These are phyloP conservation scores for Gasterosteus nipponicus DNA, from an alignment of 2,113 vertebrate genomes.

Conservation along the genomic window DNA sequence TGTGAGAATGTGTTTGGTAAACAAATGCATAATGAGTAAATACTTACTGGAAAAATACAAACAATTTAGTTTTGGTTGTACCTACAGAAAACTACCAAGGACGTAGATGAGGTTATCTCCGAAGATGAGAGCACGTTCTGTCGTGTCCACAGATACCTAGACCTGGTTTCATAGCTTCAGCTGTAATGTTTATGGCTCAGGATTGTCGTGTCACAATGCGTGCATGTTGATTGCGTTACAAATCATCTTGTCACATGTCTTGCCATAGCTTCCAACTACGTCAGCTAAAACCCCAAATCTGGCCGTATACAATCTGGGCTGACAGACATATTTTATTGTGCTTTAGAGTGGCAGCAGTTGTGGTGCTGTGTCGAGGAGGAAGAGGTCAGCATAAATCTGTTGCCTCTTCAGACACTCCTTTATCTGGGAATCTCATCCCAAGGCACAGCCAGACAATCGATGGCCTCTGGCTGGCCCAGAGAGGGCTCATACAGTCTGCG, in stretches of 20 bases:
- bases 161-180: not conserved
- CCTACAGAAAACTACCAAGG: not conserved
- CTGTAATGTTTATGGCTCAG: not conserved
- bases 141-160: not conserved
- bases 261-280: not conserved
- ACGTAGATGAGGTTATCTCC: not conserved
- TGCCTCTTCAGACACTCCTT: conserved; percentile 27
- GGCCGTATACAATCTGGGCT: not conserved
- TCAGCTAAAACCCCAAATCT: conserved; percentile 14
- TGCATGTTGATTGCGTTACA: not conserved
- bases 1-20: no score
- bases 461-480: conserved; percentile 26
- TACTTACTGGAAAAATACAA: not conserved
- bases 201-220: not conserved
- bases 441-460: conserved; percentile 36
- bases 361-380: conserved; percentile 5
- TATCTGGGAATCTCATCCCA: conserved; percentile 46
- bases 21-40: not conserved
- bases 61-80: not conserved
- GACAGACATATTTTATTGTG: conserved; percentile 35
- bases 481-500: conserved; percentile 7
- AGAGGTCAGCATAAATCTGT: conserved; percentile 44
- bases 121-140: no score
- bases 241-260: not conserved
- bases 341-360: conserved; percentile 15